phyloP scores from a whole-genome alignment of 1,140 invertebrate species.

The Diplogasteroides magnus region DNA sequence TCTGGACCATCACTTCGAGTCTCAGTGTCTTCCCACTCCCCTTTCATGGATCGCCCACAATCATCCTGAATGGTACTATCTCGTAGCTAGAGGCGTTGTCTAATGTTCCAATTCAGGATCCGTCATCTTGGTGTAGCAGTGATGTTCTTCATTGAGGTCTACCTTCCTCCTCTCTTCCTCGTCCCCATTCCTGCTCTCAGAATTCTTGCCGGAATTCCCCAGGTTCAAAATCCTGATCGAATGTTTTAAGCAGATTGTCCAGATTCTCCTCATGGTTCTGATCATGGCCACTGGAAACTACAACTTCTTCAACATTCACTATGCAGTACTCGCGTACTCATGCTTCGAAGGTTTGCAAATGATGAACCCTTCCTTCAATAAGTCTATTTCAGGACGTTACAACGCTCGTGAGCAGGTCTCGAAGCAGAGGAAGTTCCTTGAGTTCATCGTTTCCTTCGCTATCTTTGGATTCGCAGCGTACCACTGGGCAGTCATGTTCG shows the following conservation, averaged over 20 bases:
- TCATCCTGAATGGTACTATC: background rate
- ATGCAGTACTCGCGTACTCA: background rate
- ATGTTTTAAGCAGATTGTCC: background rate
- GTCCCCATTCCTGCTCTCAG: background rate
- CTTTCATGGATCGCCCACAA: background rate
- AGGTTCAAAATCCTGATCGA: background rate
- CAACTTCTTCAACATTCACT: background rate
- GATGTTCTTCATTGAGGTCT: background rate
- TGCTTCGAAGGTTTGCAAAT: background rate
- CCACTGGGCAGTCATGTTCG: background rate
- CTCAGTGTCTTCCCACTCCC: background rate
- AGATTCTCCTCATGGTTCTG: background rate
- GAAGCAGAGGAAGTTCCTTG: background rate
- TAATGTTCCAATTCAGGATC: no score
- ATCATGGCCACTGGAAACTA: background rate
- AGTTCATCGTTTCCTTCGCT: background rate
- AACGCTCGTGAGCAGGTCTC: background rate
- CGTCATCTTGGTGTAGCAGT: background rate
- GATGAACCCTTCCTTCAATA: no score
- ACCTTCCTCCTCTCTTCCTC: background rate
- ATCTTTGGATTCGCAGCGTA: background rate
- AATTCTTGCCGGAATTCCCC: background rate
- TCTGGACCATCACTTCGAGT: background rate
- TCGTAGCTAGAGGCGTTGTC: no score
- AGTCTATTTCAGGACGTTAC: no score